Base-by-base conservation (phyloP, 2,113 vertebrate genomes). In the Heterochromis multidens region DNA sequence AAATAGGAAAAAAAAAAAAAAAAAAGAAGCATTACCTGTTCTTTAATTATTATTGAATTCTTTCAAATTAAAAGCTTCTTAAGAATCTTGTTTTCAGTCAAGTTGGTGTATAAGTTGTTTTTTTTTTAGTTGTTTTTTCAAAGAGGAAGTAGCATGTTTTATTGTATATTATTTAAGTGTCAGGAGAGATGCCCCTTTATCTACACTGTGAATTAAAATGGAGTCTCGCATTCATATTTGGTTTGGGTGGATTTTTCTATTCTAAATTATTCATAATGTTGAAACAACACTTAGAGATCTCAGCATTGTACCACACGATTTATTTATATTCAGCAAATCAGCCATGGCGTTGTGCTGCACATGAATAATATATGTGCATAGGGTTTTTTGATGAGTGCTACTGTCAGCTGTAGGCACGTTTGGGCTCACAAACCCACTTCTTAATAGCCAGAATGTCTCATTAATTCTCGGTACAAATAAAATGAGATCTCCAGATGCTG, bases 301-400 rank as follows among this genome's bases (percentile, higher is more conserved):
- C 54, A 3, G 70, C 7, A 56, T 84, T 74, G 74, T 77, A 88
- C 13, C 19, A 29, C 59, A 63, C 81, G 14, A 35, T 88, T 82
- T 83, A 77, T 87, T 88, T 76, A 56, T 81, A 80, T 59, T 54
- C 82, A 56, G 54, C 77, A 83, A 57, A 82, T 40, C 76, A 54
- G 46, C 27, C 46, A 25, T 31, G 33, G 67, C 1, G 2, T 58
- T 72, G 72, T 82, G 29, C 60, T 86, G 72, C 70, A n/a, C 77
- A 90, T 91, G 40, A 92, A 90, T 93, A 85, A 91, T 79, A 80
- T 7, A 90, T 65, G 79, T 37, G n/a, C 65, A 49, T 6, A 79
- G 60, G 14, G 33, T 59, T 57, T 63, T 21, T 80, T 80, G 43
- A 84, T 84, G 29, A 59, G 35, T 13, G 11, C 14, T 43, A 7